These are phyloP conservation scores for Epinephelus coioides DNA, from an alignment of 2,797 vertebrate genomes.

Conservation along the genomic window DNA sequence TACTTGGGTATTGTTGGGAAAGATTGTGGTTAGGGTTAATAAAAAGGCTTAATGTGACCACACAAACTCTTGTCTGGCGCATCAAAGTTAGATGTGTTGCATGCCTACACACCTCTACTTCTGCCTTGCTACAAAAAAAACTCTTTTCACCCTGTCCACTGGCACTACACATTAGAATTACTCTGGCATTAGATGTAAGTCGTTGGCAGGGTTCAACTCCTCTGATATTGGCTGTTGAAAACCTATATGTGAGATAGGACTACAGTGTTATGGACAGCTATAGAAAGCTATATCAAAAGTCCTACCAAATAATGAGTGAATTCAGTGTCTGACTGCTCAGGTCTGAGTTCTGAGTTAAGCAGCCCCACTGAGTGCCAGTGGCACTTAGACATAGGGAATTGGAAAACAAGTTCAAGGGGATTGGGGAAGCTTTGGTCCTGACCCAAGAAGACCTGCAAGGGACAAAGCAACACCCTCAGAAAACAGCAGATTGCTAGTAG, in stretches of 20 bases:
- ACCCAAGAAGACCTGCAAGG: slow-evolving; percentile 52
- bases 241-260: neutral
- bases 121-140: neutral
- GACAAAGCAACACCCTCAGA: slow-evolving; percentile 45
- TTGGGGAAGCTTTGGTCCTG: slow-evolving; percentile 61
- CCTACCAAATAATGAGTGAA: neutral
- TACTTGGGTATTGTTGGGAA: neutral
- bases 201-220: neutral
- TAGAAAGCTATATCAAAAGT: neutral
- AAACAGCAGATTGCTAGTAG: slow-evolving; percentile 25
- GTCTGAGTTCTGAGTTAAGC: slow-evolving; percentile 37
- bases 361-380: slow-evolving; percentile 25
- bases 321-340: slow-evolving; percentile 15
- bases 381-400: slow-evolving; percentile 45
- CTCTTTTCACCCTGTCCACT: neutral
- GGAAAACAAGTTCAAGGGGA: slow-evolving; percentile 63
- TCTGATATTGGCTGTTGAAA: neutral
- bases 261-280: neutral
- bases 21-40: neutral
- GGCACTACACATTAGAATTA: neutral
- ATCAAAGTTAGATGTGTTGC: neutral
- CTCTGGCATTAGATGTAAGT: neutral
- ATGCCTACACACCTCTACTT: neutral
- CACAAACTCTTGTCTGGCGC: neutral
- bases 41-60: neutral